Conservation (phyloP, 2,797 vertebrate species). For the Sebastes hopkinsi region DNA sequence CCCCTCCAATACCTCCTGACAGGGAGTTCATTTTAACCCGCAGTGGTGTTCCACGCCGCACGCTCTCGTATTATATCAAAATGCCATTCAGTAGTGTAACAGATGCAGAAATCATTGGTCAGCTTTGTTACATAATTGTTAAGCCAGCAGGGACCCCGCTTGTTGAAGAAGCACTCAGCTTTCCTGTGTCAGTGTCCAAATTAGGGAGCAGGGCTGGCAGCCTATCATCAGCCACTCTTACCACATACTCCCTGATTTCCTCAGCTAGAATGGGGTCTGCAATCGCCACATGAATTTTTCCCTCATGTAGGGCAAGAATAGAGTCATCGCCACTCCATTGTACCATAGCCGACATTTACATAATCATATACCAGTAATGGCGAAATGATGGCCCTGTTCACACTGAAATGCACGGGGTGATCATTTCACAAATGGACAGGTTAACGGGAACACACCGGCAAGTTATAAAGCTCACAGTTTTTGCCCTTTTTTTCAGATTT, state of each 20-base stretch:
- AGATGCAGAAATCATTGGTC: slow-evolving; percentile 70
- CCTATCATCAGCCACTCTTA: slow-evolving; percentile 70
- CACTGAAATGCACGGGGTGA: not conserved
- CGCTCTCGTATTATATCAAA: slow-evolving; percentile 47
- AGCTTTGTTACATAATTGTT: slow-evolving; percentile 75
- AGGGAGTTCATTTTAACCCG: slow-evolving; percentile 61
- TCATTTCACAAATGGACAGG: not conserved
- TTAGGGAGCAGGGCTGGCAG: slow-evolving; percentile 67
- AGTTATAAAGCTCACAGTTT: not conserved
- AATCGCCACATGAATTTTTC: slow-evolving; percentile 48
- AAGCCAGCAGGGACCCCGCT: slow-evolving; percentile 63
- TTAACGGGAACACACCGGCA: not conserved
- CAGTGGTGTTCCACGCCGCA: slow-evolving; percentile 20
- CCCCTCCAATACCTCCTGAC: slow-evolving; percentile 53
- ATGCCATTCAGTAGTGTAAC: slow-evolving; percentile 53
- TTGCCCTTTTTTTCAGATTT: not conserved
- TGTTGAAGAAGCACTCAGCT: slow-evolving; percentile 63
- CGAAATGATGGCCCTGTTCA: slow-evolving; percentile 27
- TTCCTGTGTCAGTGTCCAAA: slow-evolving; percentile 70
- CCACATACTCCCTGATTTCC: slow-evolving; percentile 50
- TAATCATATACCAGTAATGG: slow-evolving; percentile 38
- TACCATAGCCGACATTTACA: slow-evolving; percentile 41
- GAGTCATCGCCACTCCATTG: slow-evolving; percentile 10
- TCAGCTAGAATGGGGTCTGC: slow-evolving; percentile 32
- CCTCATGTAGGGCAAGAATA: slow-evolving; percentile 40